Base-by-base conservation (phyloP, 2,888 invertebrate species). In the Bhutanitis thaidina region DNA sequence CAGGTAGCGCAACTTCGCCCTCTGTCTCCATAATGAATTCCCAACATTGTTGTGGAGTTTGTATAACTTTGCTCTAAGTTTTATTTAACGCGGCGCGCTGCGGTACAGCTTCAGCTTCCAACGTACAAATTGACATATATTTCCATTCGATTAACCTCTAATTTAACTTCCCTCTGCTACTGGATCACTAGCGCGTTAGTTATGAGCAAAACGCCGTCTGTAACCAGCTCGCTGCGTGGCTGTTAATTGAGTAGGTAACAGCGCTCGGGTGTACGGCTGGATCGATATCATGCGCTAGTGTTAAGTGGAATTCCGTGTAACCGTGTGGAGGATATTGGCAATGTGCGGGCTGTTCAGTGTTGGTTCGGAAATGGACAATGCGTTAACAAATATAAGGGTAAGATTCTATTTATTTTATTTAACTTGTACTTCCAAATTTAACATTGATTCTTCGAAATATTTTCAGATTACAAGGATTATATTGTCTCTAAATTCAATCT, bases 21-120 rank as follows among this genome's bases (percentile, higher is more conserved):
- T 65, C 64, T 67, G 66, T 62, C 58, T 58, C 52, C 43, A 54
- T 59, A 64, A 62, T 63, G 60, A 60, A 65, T 64, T 60, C 55
- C 51, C 41, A 59, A 63, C 62, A 63, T 63, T 61, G 64, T 65
- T 67, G 55, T 47, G 37, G 41, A 27, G 15, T 40, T 13, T 8
- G 12, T n/a, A 13, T 46, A 49, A 55, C 50, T 44, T 4, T 38
- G 15, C n/a, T 16, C 25, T 3, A n/a, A 34, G 34, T 34, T 34
- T 34, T 34, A 34, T 34, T 34, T 34, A 12, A 34, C 5, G 34
- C 12, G 7, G 12, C 34, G 4, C n/a, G 7, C 12, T 13, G 34
- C 12, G 7, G 13, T 7, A 12, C 7, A 12, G 1, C 10, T 34
- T 12, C 4, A 13, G 34, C 7, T 12, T 32, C n/a, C 1, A 12